Conservation (phyloP, 2,888 invertebrate genomes). For the Eumerus sabulonum region DNA sequence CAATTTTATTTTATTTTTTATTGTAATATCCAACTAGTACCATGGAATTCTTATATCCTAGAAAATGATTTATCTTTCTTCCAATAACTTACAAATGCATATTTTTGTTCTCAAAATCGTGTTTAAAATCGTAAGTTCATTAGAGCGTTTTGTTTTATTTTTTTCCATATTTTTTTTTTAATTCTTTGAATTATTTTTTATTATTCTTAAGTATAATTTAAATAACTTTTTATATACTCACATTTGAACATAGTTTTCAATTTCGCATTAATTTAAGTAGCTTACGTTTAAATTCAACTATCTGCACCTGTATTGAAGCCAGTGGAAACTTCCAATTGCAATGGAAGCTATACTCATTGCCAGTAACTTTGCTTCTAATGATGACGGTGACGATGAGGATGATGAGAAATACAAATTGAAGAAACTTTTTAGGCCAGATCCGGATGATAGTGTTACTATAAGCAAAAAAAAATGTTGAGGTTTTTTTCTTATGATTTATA, state of each 20-base stretch:
- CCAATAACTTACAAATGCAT: background rate
- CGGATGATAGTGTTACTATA: conserved; percentile 77
- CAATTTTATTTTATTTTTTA: too few relatives aligned
- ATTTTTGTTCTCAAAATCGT: conserved; percentile 8
- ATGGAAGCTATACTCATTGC: conserved; percentile 66
- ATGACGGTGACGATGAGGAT: conserved; percentile 68
- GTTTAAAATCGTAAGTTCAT: background rate
- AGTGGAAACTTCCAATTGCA: conserved; percentile 69
- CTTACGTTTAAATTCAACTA: conserved; percentile 76
- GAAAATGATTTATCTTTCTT: too few relatives aligned
- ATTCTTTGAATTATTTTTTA: conserved; percentile 15
- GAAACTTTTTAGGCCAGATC: conserved; percentile 75
- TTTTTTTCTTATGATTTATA: too few relatives aligned
- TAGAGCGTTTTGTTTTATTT: background rate
- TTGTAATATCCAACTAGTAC: too few relatives aligned
- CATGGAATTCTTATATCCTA: too few relatives aligned
- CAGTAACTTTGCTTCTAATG: conserved; percentile 61
- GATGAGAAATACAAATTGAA: conserved; percentile 76
- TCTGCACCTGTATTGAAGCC: conserved; percentile 80
- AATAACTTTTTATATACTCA: conserved; percentile 48
- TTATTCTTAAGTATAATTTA: conserved; percentile 20
- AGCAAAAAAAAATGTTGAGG: conserved; percentile 35
- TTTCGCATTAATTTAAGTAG: conserved; percentile 60
- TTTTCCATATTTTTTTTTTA: conserved; percentile 32
- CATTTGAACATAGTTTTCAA: conserved; percentile 68